Evolutionary conservation across 1,140 invertebrate species (phyloP).

Genomic region (Trichoplusia ni): DNA sequence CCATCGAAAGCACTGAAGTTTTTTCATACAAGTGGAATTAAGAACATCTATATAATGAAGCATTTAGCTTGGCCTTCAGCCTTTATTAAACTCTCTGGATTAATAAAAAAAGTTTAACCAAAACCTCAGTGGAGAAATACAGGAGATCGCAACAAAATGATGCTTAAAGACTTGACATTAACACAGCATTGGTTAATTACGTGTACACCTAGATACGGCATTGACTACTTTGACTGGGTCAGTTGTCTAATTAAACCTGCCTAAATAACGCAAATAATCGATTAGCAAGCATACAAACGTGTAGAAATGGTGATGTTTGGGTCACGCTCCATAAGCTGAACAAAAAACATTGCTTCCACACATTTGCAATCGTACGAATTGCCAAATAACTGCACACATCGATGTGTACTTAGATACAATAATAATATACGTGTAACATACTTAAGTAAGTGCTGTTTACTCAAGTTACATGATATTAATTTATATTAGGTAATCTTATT

Average conservation of each 20-base stretch:
- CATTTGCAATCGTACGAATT: conserved; percentile 2
- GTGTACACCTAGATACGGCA: not conserved
- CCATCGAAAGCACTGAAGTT: too few relatives aligned
- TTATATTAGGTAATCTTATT: too few relatives aligned
- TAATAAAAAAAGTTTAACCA: too few relatives aligned
- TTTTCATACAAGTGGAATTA: too few relatives aligned
- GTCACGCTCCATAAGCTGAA: conserved; percentile 11
- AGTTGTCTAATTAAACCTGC: not conserved
- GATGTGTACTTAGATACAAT: not conserved
- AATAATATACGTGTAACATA: not conserved
- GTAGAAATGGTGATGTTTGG: not conserved
- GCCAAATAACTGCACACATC: not conserved
- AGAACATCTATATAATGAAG: too few relatives aligned
- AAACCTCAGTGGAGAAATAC: too few relatives aligned
- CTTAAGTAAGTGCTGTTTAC: not conserved
- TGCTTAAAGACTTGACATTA: too few relatives aligned
- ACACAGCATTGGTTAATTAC: too few relatives aligned
- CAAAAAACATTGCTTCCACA: not conserved
- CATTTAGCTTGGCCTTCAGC: too few relatives aligned
- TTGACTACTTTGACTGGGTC: not conserved
- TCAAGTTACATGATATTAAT: not conserved
- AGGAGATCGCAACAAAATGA: too few relatives aligned
- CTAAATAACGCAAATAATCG: not conserved
- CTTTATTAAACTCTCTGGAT: too few relatives aligned
- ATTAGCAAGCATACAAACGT: not conserved